Evolutionary conservation across 2,797 vertebrate genomes (phyloP), one percentile per base, ranked within the genome.

Genomic region (Xiphorhynchus erythropygius): DNA sequence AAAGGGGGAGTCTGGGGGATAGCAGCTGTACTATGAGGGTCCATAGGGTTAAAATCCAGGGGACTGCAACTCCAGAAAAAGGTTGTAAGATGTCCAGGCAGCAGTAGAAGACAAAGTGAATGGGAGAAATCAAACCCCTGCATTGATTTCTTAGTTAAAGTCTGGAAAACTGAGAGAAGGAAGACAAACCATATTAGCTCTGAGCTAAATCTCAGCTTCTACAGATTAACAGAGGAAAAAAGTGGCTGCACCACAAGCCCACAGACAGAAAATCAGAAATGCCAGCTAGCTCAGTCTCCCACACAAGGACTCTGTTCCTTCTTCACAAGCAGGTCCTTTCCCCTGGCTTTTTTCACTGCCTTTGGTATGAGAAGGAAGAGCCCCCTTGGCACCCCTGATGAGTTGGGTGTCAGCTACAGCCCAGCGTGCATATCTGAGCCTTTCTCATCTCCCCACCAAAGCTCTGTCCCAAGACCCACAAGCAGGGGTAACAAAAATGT

Each of bases 341-440:
- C 71, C 35, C 32, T 49, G 67, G 9, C 10, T 82, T 87, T 84
- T 81, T 24, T 41, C 4, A 3, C 32, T 49, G 64, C 24, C 30
- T 82, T 60, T 4, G 1, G 37, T 44, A 74, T 16, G 25, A 23
- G 12, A 8, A 50, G 9, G 17, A 70, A 70, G 21, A 82, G 12
- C 14, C 11, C 44, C 13, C 27, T 25, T 2, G 4, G 24, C 65
- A 56, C 8, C 37, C 28, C 49, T 18, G 32, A 0, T 0, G 42
- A 44, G 7, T 28, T 49, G 35, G 15, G 7, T 25, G 21, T 33
- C 64, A 87, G 56, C 21, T 52, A 44, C 28, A 55, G 35, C 21
- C 14, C 60, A 49, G 28, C 0, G 0, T 21, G 25, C 53, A 28
- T 9, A 52, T 28, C 1, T 2, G 2, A 85, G 25, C 35, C 41